These are phyloP conservation scores for Saguinus imperator DNA, from an alignment of 2,113 vertebrate species.

Conservation along the genomic window DNA sequence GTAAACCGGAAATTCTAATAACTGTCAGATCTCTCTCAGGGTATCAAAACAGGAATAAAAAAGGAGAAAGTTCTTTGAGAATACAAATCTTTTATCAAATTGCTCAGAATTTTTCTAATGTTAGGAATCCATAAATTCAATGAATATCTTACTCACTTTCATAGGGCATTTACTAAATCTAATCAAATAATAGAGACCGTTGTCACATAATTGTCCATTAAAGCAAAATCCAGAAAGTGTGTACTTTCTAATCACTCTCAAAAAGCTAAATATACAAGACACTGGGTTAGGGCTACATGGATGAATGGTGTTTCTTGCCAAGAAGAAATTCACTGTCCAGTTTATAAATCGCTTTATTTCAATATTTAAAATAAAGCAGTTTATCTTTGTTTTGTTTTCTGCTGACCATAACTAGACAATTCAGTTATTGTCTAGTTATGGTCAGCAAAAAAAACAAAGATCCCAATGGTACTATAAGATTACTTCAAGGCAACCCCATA, in stretches of 20 bases:
- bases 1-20: not conserved
- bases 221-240: constrained; percentile 31
- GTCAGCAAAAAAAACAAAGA: not conserved
- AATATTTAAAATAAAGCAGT: not conserved
- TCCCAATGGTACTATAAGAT: too few species aligned
- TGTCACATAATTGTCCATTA: constrained; percentile 25
- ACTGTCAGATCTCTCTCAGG: not conserved
- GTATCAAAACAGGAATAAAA: constrained; percentile 9
- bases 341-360: not conserved
- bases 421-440: too few species aligned
- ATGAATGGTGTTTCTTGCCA: not conserved
- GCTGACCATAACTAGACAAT: too few species aligned
- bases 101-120: constrained; percentile 15
- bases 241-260: constrained; percentile 2
- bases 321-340: constrained; percentile 11
- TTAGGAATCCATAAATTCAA: constrained; percentile 37
- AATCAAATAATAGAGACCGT: constrained; percentile 18
- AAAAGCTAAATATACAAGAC: not conserved
- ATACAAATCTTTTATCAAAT: not conserved
- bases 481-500: not conserved
- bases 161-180: constrained; percentile 19
- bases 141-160: constrained; percentile 15
- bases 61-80: not conserved
- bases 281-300: not conserved
- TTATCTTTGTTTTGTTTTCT: too few species aligned